These are phyloP conservation scores for Dendropsophus ebraccatus DNA, from an alignment of 2,113 vertebrate genomes.

Conservation along the genomic window DNA sequence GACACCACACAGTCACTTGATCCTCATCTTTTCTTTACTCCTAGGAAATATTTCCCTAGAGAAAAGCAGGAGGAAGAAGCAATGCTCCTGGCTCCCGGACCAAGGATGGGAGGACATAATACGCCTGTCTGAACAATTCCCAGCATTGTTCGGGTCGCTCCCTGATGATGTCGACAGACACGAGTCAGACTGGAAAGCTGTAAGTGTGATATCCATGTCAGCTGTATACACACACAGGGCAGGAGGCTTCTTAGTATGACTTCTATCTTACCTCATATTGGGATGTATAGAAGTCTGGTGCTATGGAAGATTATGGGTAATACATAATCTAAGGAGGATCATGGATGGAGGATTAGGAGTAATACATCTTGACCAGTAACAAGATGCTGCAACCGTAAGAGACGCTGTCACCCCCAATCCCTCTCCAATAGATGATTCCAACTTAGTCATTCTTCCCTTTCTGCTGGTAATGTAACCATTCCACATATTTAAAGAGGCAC, in stretches of 20 bases:
- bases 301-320: not conserved
- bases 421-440: too few species aligned
- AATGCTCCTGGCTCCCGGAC: slow-evolving; percentile 84
- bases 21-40: not conserved
- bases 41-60: slow-evolving; percentile 92
- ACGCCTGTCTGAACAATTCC: slow-evolving; percentile 81
- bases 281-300: not conserved
- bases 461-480: not conserved
- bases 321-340: not conserved
- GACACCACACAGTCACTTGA: too few species aligned
- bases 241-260: not conserved
- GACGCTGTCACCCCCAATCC: not conserved
- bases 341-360: not conserved
- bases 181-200: slow-evolving; percentile 80
- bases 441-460: too few species aligned
- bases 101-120: slow-evolving; percentile 95
- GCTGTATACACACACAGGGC: too few species aligned
- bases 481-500: too few species aligned
- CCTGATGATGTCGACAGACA: slow-evolving; percentile 82
- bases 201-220: slow-evolving; percentile 68
- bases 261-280: not conserved
- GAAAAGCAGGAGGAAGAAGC: slow-evolving; percentile 83
- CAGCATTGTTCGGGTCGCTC: slow-evolving; percentile 79
- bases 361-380: not conserved
- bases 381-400: not conserved